phyloP scores from a whole-genome alignment of 2,888 invertebrate genomes.

The Harmothoe impar region DNA sequence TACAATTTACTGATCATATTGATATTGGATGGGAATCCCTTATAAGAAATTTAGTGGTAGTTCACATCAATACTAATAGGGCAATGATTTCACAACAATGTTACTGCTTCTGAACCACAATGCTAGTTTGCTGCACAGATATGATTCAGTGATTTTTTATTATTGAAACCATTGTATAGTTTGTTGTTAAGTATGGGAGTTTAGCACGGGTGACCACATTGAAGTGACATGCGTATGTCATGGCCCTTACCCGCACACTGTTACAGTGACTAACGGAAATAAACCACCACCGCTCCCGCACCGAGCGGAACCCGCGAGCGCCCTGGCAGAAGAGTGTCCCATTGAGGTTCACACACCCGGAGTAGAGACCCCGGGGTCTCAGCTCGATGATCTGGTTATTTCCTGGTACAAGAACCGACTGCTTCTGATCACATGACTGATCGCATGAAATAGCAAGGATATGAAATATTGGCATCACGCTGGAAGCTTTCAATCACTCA shows the following conservation, averaged over 20 bases:
- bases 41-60: no score
- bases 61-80: no score
- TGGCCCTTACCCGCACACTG: neutral
- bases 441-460: neutral
- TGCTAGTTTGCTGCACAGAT: no score
- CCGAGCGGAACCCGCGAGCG: constrained; percentile 88
- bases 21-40: no score
- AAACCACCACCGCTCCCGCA: constrained; percentile 97
- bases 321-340: constrained; percentile 75
- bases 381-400: constrained; percentile 90
- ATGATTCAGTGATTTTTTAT: no score
- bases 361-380: constrained; percentile 65
- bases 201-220: no score
- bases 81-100: no score
- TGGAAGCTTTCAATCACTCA: neutral
- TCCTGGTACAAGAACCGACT: constrained; percentile 88
- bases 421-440: constrained; percentile 90
- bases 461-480: no score
- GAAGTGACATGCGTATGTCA: neutral
- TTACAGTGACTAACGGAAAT: constrained; percentile 92
- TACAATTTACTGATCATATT: no score
- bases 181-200: no score
- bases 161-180: no score
- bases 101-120: no score
- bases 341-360: constrained; percentile 68